These are phyloP conservation scores for Graptemys geographica DNA, from an alignment of 2,797 vertebrate genomes.

Conservation along the genomic window DNA sequence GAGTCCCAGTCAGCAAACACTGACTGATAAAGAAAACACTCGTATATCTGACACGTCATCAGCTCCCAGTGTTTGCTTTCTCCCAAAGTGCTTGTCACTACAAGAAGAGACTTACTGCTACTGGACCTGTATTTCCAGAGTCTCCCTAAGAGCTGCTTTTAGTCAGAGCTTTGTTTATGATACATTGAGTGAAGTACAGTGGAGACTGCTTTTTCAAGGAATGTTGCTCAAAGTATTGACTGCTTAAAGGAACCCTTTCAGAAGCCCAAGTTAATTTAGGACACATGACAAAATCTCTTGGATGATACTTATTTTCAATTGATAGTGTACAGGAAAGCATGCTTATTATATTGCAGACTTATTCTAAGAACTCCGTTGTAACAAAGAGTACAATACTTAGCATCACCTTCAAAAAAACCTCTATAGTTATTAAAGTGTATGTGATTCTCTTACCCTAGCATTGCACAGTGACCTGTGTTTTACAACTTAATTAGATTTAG, in stretches of 20 bases:
- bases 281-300: not conserved
- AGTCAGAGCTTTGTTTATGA: slow-evolving; percentile 51
- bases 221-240: slow-evolving; percentile 26
- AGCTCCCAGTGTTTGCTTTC: slow-evolving; percentile 83
- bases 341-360: rapidly evolving
- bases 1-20: slow-evolving; percentile 81
- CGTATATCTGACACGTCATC: slow-evolving; percentile 85
- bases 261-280: slow-evolving; percentile 25
- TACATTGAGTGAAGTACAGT: not conserved
- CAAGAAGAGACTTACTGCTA: slow-evolving; percentile 74
- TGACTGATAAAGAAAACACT: slow-evolving; percentile 84
- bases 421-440: not conserved
- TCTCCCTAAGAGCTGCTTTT: slow-evolving; percentile 34
- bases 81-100: slow-evolving; percentile 75
- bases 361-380: not conserved
- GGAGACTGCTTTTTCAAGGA: slow-evolving; percentile 43
- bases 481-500: not conserved
- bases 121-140: slow-evolving; percentile 44
- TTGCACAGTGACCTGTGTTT: not conserved
- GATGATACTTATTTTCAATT: not conserved
- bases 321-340: not conserved
- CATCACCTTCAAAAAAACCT: not conserved
- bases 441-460: not conserved
- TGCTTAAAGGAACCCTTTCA: slow-evolving; percentile 39
- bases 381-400: rapidly evolving